Conservation (phyloP, 2,113 vertebrate genomes). For the Aegotheles bennettii region DNA sequence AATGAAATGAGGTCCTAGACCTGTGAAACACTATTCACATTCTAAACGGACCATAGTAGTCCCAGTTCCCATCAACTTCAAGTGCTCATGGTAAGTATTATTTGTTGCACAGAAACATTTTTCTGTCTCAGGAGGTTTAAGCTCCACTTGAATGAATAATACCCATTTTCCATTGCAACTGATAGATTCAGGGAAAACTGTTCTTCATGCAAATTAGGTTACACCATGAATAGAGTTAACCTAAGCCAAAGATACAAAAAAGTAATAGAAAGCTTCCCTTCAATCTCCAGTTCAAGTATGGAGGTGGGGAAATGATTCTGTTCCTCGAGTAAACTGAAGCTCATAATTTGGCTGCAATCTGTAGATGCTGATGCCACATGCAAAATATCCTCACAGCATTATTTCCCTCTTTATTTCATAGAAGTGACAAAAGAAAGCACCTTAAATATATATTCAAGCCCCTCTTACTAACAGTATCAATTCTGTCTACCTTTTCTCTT, state of each 20-base stretch:
- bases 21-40: neutral
- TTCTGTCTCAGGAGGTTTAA: slow-evolving; percentile 19
- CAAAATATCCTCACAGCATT: neutral
- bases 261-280: neutral
- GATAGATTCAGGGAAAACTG: slow-evolving; percentile 10
- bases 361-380: neutral
- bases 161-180: slow-evolving; percentile 3
- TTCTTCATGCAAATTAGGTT: slow-evolving; percentile 19
- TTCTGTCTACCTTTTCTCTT: neutral
- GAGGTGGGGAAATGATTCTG: neutral
- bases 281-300: neutral
- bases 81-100: slow-evolving; percentile 30
- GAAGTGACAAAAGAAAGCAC: neutral
- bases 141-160: slow-evolving; percentile 1
- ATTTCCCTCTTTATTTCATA: neutral
- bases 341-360: too few relatives aligned
- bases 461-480: neutral
- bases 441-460: neutral
- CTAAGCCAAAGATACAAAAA: neutral
- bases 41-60: slow-evolving; percentile 4
- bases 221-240: slow-evolving; percentile 2
- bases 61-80: slow-evolving; percentile 32
- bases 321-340: too few relatives aligned
- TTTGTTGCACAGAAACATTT: slow-evolving; percentile 35
- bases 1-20: neutral